phyloP scores from a whole-genome alignment of 2,797 vertebrate genomes.

The Steatocranus sp. region DNA sequence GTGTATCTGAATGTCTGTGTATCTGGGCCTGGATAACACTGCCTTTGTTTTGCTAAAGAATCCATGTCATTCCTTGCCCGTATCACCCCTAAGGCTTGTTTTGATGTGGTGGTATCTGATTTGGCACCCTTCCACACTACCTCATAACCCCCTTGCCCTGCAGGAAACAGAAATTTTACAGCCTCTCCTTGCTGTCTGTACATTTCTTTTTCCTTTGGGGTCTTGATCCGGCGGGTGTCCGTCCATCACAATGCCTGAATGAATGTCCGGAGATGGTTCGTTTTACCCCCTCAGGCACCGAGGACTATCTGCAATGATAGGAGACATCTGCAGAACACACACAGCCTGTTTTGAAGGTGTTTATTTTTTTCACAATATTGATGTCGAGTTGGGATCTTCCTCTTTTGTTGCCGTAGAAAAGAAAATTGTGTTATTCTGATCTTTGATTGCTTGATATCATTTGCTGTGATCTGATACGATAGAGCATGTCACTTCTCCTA shows the following conservation, averaged over 20 bases:
- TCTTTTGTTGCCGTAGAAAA: background rate
- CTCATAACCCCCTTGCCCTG: conserved; percentile 57
- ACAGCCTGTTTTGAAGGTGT: conserved; percentile 18
- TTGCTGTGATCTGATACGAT: conserved; percentile 44
- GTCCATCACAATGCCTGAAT: conserved; percentile 56
- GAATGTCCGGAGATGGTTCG: conserved; percentile 46
- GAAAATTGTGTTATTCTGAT: conserved; percentile 32
- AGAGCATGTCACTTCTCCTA: conserved; percentile 36
- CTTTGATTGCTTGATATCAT: conserved; percentile 45
- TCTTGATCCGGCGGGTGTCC: conserved; percentile 37
- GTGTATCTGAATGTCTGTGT: background rate
- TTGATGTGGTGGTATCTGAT: conserved; percentile 61
- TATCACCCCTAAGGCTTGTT: conserved; percentile 34
- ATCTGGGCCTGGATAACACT: background rate
- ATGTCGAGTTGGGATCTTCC: background rate
- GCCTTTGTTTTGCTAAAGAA: conserved; percentile 36
- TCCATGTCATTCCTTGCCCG: conserved; percentile 34
- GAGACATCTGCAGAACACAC: background rate
- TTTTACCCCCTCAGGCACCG: conserved; percentile 33
- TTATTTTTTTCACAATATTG: background rate
- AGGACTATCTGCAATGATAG: conserved; percentile 19
- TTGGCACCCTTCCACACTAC: conserved; percentile 35
- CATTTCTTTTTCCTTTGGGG: conserved; percentile 36
- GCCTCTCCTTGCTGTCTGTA: conserved; percentile 23
- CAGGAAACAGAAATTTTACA: conserved; percentile 47